These are phyloP conservation scores for Benthosema pterotum DNA, from an alignment of 2,797 vertebrate species.

Conservation along the genomic window DNA sequence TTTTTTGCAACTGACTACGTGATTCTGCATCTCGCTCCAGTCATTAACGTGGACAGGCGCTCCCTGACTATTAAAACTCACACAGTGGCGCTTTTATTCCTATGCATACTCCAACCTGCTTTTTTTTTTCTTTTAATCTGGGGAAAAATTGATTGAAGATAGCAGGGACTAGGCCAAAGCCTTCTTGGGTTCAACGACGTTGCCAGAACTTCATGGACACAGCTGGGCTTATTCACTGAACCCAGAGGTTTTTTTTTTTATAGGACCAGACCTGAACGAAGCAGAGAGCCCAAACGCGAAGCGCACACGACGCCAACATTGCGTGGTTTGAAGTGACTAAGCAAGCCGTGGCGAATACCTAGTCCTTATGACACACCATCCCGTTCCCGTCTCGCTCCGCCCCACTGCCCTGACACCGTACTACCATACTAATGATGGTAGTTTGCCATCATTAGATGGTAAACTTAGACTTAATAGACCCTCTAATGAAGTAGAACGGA, in stretches of 20 bases:
- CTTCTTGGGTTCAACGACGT: conserved; percentile 39
- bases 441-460: too few relatives aligned
- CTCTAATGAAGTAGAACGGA: too few relatives aligned
- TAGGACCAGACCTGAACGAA: conserved; percentile 5
- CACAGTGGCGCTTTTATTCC: conserved; percentile 70
- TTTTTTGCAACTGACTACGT: conserved; percentile 45
- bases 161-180: conserved; percentile 41
- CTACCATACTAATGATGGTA: too few relatives aligned
- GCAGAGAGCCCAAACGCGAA: too few relatives aligned
- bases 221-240: conserved; percentile 25
- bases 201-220: conserved; percentile 48
- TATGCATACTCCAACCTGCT: conserved; percentile 58
- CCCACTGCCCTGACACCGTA: too few relatives aligned
- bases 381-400: too few relatives aligned
- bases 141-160: conserved; percentile 60
- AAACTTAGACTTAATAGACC: too few relatives aligned
- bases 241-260: conserved; percentile 31
- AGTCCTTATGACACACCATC: too few relatives aligned
- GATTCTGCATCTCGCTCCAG: conserved; percentile 44
- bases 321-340: too few relatives aligned
- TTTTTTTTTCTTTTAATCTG: conserved; percentile 45
- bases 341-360: too few relatives aligned
- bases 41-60: conserved; percentile 66
- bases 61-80: conserved; percentile 56
- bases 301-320: too few relatives aligned